phyloP scores from a whole-genome alignment of 2,113 vertebrate genomes.

The Oostethus manadensis region DNA sequence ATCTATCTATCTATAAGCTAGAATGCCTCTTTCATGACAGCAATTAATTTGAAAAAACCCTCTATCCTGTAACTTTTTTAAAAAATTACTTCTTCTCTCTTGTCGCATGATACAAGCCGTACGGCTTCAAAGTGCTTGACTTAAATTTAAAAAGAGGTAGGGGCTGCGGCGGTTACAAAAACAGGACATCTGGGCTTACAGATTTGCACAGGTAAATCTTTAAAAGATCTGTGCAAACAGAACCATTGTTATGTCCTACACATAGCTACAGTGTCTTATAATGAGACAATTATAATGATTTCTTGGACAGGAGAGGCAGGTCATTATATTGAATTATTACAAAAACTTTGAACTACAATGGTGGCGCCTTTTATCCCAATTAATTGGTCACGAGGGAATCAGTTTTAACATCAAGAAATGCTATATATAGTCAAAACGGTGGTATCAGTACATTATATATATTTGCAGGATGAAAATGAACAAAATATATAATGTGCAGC shows the following conservation, averaged over 20 bases:
- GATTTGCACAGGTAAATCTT: slow-evolving; percentile 59
- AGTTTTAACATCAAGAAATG: slow-evolving; percentile 42
- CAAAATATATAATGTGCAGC: slow-evolving; percentile 10
- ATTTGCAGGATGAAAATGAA: slow-evolving; percentile 22
- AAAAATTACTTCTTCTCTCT: slow-evolving; percentile 42
- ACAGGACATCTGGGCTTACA: slow-evolving; percentile 43
- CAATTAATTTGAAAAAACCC: slow-evolving; percentile 47
- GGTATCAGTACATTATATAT: slow-evolving; percentile 29
- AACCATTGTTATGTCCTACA: slow-evolving; percentile 55
- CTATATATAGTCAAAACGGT: slow-evolving; percentile 47
- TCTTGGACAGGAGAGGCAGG: slow-evolving; percentile 56
- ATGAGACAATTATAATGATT: slow-evolving; percentile 68
- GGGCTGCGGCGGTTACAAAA: slow-evolving; percentile 60
- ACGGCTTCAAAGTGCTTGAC: slow-evolving; percentile 47
- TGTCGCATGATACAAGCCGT: slow-evolving; percentile 28
- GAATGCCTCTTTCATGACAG: slow-evolving; percentile 41
- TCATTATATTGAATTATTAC: slow-evolving; percentile 55
- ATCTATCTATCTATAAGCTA: too few species aligned
- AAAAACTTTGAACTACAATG: slow-evolving; percentile 57
- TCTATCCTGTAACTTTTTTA: slow-evolving; percentile 41
- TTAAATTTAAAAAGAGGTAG: slow-evolving; percentile 57
- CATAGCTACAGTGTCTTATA: slow-evolving; percentile 45
- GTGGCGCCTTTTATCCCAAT: slow-evolving; percentile 47
- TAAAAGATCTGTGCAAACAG: slow-evolving; percentile 53
- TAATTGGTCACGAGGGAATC: slow-evolving; percentile 67